Evolutionary conservation across 2,113 vertebrate genomes (phyloP).

Genomic region (Varanus komodoensis): DNA sequence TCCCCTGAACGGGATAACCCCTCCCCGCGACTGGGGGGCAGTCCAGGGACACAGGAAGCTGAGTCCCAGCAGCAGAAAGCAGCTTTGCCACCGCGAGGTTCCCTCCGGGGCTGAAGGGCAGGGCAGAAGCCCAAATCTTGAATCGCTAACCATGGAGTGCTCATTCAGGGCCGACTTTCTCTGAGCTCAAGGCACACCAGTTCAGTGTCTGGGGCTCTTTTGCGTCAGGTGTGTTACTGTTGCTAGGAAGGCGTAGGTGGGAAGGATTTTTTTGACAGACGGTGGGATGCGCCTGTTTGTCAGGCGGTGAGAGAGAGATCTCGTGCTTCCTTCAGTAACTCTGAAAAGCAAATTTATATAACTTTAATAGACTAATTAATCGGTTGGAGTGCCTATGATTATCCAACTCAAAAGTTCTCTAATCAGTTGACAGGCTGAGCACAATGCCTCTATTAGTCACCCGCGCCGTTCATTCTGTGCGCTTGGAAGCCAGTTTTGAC

Average conservation of each 20-base stretch:
- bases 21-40: background rate
- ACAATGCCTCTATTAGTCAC: background rate
- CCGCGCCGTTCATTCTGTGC: background rate
- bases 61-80: no score
- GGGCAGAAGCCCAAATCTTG: background rate
- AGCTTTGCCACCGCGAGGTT: background rate
- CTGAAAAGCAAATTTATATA: slow-evolving; percentile 8
- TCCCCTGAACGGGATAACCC: background rate
- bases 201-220: background rate
- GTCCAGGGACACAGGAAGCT: no score
- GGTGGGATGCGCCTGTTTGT: background rate
- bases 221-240: background rate
- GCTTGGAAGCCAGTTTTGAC: background rate
- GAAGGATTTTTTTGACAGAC: background rate
- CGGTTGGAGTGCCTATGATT: background rate
- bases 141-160: background rate
- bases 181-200: no score
- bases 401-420: background rate
- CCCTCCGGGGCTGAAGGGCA: background rate
- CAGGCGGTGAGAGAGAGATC: no score
- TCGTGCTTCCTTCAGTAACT: background rate
- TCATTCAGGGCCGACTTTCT: background rate
- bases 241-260: background rate
- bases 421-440: background rate
- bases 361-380: background rate